A percentile compares a stretch with the other conserved stretches of the same genome.
These are phyloP conservation scores for Syrphus vitripennis DNA, from an alignment of 2,888 invertebrate genomes.

Conservation along the genomic window DNA sequence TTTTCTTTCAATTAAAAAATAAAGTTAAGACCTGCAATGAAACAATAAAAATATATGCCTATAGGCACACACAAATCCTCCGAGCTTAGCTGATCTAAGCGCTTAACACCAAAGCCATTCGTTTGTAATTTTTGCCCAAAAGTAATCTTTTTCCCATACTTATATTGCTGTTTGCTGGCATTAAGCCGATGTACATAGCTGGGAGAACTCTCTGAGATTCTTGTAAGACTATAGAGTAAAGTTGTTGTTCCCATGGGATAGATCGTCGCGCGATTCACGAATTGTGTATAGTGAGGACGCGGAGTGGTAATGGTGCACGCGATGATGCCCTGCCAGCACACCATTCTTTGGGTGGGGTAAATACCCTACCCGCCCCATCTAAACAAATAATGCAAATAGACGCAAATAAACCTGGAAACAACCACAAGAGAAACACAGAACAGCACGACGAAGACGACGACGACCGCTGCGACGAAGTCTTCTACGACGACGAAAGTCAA, in stretches of 20 bases:
- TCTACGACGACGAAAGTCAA: slow-evolving; percentile 63
- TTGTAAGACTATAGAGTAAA: slow-evolving; percentile 28
- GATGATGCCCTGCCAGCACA: slow-evolving; percentile 32
- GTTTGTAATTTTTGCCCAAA: slow-evolving; percentile 50
- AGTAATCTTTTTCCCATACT: slow-evolving; percentile 65
- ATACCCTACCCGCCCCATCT: slow-evolving; percentile 57
- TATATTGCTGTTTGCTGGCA: background rate
- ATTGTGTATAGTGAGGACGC: slow-evolving; percentile 4
- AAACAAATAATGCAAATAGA: slow-evolving; percentile 70
- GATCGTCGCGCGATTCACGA: slow-evolving; percentile 64
- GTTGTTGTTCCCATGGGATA: slow-evolving; percentile 70
- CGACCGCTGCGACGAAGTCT: background rate
- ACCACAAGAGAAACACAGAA: slow-evolving; percentile 20
- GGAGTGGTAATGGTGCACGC: slow-evolving; percentile 1
- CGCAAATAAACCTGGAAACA: slow-evolving; percentile 66
- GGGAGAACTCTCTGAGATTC: slow-evolving; percentile 8
- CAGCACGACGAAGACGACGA: slow-evolving; percentile 44
- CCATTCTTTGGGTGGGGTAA: slow-evolving; percentile 61
- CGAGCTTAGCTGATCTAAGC: slow-evolving; percentile 11
- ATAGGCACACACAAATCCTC: background rate
- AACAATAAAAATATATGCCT: background rate
- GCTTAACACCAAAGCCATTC: slow-evolving; percentile 53
- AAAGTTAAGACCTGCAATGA: slow-evolving; percentile 36
- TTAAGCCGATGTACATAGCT: background rate
- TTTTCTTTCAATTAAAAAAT: slow-evolving; percentile 3